phyloP scores from a whole-genome alignment of 2,113 vertebrate species.

The Rhea pennata region DNA sequence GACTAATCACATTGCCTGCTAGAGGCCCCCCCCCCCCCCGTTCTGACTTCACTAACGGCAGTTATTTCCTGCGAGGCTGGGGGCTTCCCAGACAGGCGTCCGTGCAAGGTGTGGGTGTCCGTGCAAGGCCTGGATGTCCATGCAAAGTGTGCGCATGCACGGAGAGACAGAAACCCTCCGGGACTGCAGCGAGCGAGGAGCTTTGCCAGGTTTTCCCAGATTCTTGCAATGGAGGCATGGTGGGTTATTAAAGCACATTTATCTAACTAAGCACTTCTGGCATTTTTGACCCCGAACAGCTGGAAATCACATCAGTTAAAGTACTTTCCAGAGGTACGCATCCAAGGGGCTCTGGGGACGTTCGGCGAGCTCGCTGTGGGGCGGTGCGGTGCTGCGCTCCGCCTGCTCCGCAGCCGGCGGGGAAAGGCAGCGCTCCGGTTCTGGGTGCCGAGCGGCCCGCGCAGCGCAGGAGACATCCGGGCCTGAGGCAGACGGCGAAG shows the following conservation, averaged over 20 bases:
- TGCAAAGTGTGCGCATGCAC: too few relatives aligned
- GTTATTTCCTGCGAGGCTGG: too few relatives aligned
- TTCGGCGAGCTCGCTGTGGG: background rate
- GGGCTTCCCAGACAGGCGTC: too few relatives aligned
- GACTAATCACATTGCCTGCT: background rate
- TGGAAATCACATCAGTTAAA: background rate
- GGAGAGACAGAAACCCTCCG: background rate
- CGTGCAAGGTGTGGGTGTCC: too few relatives aligned
- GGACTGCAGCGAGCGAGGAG: rapidly evolving
- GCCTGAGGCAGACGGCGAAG: rapidly evolving
- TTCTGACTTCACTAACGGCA: background rate
- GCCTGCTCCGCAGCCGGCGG: too few relatives aligned
- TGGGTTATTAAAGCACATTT: rapidly evolving
- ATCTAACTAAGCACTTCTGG: rapidly evolving
- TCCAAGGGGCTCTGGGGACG: background rate
- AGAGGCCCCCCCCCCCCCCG: too few relatives aligned
- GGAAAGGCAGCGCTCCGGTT: background rate
- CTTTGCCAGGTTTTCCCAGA: background rate
- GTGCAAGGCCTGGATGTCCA: too few relatives aligned
- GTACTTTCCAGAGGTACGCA: rapidly evolving
- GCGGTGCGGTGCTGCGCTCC: rapidly evolving
- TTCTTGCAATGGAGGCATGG: background rate
- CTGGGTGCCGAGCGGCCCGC: background rate
- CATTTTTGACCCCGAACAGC: background rate
- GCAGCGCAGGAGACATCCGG: background rate